phyloP scores from a whole-genome alignment of 2,113 vertebrate species.

The Spea bombifrons region DNA sequence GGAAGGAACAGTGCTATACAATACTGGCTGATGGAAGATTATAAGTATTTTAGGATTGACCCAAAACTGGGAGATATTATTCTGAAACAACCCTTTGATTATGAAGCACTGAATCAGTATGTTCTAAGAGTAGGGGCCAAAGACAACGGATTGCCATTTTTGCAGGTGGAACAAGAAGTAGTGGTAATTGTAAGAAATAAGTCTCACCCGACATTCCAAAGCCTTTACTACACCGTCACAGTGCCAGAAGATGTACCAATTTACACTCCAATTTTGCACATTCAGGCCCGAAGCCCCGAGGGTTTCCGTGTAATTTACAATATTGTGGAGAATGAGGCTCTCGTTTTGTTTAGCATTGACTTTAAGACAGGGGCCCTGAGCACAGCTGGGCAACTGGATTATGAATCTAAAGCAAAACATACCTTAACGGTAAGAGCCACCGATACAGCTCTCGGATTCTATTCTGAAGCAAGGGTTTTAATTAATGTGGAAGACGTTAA shows the following conservation, averaged over 20 bases:
- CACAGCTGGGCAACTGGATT: slow-evolving; percentile 84
- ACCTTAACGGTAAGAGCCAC: slow-evolving; percentile 82
- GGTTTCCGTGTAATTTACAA: slow-evolving; percentile 93
- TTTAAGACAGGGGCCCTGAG: slow-evolving; percentile 91
- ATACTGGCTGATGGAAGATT: slow-evolving; percentile 82
- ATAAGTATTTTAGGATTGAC: slow-evolving; percentile 86
- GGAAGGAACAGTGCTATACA: slow-evolving; percentile 77
- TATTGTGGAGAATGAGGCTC: slow-evolving; percentile 80
- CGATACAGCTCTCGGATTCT: slow-evolving; percentile 85
- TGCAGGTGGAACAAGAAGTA: slow-evolving; percentile 72
- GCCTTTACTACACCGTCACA: slow-evolving; percentile 81
- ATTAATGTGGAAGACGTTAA: slow-evolving; percentile 91
- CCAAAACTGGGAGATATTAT: slow-evolving; percentile 87
- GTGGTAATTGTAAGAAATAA: slow-evolving; percentile 85
- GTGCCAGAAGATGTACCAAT: slow-evolving; percentile 87
- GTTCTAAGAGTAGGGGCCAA: slow-evolving; percentile 75
- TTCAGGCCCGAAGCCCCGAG: slow-evolving; percentile 91
- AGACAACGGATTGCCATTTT: slow-evolving; percentile 78
- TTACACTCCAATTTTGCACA: slow-evolving; percentile 87
- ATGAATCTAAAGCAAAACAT: slow-evolving; percentile 77
- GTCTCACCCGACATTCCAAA: slow-evolving; percentile 90
- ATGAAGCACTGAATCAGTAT: slow-evolving; percentile 87
- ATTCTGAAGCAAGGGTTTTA: slow-evolving; percentile 85
- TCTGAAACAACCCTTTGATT: slow-evolving; percentile 84
- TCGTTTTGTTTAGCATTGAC: slow-evolving; percentile 81